These are phyloP conservation scores for Apocrypta bakeri DNA, from an alignment of 1,140 invertebrate species.

Conservation along the genomic window DNA sequence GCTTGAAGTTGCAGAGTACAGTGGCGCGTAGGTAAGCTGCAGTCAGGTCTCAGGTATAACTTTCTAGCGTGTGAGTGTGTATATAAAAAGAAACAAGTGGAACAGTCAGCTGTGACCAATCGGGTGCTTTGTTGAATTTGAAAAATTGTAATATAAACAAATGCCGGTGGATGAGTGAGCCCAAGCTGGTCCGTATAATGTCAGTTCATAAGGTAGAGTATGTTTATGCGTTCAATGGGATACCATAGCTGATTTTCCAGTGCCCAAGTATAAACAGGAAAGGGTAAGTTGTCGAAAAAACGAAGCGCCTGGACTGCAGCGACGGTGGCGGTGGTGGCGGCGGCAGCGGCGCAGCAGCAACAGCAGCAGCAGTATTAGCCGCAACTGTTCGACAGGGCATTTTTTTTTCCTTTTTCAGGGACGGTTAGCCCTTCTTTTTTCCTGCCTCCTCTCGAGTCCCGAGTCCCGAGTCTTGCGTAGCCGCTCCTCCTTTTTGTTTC, in stretches of 20 bases:
- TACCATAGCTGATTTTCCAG: no score
- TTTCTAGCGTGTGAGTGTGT: not conserved
- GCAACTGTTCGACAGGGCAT: not conserved
- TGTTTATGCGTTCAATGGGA: no score
- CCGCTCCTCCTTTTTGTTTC: constrained; percentile 27
- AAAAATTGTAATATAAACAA: constrained; percentile 50
- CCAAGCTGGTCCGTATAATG: not conserved
- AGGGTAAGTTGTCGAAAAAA: not conserved
- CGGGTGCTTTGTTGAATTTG: constrained; percentile 34
- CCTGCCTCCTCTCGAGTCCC: not conserved
- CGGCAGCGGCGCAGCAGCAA: not conserved
- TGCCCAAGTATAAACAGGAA: no score
- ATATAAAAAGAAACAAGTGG: not conserved
- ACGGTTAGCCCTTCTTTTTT: constrained; percentile 15
- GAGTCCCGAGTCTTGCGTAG: constrained; percentile 1
- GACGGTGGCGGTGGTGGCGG: not conserved
- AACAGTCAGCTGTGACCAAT: constrained; percentile 45
- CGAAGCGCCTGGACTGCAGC: not conserved
- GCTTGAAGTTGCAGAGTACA: not conserved
- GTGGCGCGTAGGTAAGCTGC: no score
- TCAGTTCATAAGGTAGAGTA: no score
- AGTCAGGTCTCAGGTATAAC: no score
- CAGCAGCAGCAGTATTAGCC: not conserved
- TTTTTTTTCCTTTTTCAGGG: constrained; percentile 21
- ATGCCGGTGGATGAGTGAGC: not conserved